Evolutionary conservation across 2,888 invertebrate genomes (phyloP).

Genomic region (Drosophila glabriapex): DNA sequence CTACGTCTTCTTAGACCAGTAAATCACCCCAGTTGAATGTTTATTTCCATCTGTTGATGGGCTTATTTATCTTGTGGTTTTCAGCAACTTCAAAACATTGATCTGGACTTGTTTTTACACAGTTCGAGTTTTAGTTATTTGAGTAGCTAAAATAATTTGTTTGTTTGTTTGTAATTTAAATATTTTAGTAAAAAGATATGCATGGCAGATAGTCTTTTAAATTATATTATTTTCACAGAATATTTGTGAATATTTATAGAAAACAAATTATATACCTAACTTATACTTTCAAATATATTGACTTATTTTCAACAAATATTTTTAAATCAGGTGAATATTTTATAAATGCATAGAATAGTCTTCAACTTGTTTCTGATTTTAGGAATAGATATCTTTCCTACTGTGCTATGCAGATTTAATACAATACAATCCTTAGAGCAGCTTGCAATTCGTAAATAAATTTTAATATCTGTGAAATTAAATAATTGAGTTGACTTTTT

Average conservation of each 20-base stretch:
- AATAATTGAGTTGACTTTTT: not conserved
- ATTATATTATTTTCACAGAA: rapidly evolving
- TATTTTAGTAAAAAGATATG: not conserved
- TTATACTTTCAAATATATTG: not conserved
- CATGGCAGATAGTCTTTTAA: not conserved
- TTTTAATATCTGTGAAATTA: not conserved
- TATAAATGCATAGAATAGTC: rapidly evolving
- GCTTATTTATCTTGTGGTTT: not conserved
- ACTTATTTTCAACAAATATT: not conserved
- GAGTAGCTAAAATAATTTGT: not conserved
- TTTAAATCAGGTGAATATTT: not conserved
- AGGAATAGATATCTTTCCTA: not conserved
- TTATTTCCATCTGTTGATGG: not conserved
- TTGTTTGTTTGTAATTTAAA: not conserved
- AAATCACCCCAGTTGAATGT: conserved; percentile 21
- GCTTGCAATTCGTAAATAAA: not conserved
- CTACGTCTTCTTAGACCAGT: conserved; percentile 16
- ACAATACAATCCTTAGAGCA: not conserved
- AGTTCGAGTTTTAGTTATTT: not conserved
- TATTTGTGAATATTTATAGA: not conserved
- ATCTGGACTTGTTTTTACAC: not conserved
- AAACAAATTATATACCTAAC: not conserved
- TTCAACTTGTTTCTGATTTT: not conserved
- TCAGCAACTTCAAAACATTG: conserved; percentile 9
- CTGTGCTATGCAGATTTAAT: not conserved